phyloP scores from a whole-genome alignment of 2,113 vertebrate species.

The Mastomys natalensis region DNA sequence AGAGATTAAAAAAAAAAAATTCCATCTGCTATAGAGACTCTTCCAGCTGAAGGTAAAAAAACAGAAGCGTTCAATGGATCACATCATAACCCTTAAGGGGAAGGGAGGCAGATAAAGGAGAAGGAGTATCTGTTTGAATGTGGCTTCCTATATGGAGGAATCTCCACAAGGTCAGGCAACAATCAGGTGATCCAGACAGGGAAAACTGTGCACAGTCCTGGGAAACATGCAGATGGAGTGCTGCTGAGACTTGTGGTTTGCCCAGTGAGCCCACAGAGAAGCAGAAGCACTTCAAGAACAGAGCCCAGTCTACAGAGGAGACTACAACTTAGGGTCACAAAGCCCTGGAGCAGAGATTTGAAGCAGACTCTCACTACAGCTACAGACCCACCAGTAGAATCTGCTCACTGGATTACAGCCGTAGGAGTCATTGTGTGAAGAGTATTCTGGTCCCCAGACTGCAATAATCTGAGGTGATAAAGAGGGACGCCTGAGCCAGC shows the following conservation, averaged over 20 bases:
- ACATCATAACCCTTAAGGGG: constrained; percentile 48
- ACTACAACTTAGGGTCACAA: background rate
- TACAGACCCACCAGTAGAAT: background rate
- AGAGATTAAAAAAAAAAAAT: constrained; percentile 11
- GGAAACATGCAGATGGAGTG: background rate
- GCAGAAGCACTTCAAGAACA: background rate
- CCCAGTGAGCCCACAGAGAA: background rate
- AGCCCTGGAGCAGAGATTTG: background rate
- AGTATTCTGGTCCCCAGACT: background rate
- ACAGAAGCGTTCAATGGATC: constrained; percentile 63
- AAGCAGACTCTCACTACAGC: background rate
- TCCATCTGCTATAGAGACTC: constrained; percentile 72
- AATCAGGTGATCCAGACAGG: background rate
- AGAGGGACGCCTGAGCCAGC: background rate
- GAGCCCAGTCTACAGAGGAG: background rate
- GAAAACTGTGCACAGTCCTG: background rate
- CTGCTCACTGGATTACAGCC: background rate
- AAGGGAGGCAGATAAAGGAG: background rate
- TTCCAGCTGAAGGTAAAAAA: constrained; percentile 67
- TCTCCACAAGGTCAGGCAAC: background rate
- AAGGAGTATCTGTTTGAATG: constrained; percentile 26
- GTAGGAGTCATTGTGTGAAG: background rate
- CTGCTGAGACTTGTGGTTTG: background rate
- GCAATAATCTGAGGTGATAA: background rate
- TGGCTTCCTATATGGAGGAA: background rate